These are phyloP conservation scores for Sarcophaga bullata DNA, from an alignment of 1,140 invertebrate genomes.

Conservation along the genomic window DNA sequence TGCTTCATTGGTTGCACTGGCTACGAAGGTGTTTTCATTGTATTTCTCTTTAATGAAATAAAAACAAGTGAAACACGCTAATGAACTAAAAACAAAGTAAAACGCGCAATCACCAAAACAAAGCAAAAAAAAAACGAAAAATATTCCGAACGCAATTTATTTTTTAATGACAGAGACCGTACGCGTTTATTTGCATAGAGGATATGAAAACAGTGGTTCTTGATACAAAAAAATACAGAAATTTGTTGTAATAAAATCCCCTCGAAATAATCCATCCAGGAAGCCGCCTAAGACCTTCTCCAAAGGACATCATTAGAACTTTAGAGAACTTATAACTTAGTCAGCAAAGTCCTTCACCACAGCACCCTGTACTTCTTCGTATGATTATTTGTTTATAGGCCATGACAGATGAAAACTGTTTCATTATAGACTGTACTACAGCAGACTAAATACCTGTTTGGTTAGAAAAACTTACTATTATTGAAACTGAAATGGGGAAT, in stretches of 20 bases:
- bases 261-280: too few species aligned
- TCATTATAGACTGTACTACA: too few species aligned
- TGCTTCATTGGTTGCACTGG: slow-evolving; percentile 18
- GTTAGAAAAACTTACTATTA: too few species aligned
- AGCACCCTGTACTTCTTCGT: too few species aligned
- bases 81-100: slow-evolving; percentile 14
- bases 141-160: neutral
- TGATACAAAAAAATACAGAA: neutral
- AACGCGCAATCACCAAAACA: neutral
- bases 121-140: neutral
- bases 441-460: too few species aligned
- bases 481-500: too few species aligned
- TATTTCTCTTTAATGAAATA: neutral
- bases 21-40: neutral
- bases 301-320: too few species aligned
- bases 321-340: too few species aligned
- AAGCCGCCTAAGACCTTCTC: too few species aligned
- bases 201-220: neutral
- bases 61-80: slow-evolving; percentile 15
- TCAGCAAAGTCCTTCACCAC: too few species aligned
- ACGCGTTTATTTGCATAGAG: neutral
- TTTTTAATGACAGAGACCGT: neutral
- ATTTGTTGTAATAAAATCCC: neutral
- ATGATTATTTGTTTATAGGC: too few species aligned
- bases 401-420: too few species aligned